Evolutionary conservation across 1,140 invertebrate genomes (phyloP).

Genomic region (Acromyrmex echinatior): DNA sequence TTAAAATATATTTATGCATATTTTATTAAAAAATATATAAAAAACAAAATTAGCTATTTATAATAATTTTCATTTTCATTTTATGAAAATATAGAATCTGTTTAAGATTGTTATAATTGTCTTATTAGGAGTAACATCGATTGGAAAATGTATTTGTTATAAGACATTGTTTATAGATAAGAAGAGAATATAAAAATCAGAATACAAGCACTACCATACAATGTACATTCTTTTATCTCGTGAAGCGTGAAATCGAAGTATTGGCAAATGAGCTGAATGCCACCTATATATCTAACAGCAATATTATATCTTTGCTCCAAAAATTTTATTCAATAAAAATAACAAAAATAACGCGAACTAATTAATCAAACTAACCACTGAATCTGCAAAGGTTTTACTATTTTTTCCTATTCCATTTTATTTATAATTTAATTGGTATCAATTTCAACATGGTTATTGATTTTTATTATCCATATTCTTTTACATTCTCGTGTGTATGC

Average conservation of each 20-base stretch:
- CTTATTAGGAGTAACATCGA: background rate
- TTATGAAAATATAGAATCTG: background rate
- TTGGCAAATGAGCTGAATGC: slow-evolving; percentile 29
- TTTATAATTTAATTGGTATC: slow-evolving; percentile 13
- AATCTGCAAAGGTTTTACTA: background rate
- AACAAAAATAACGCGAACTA: slow-evolving; percentile 21
- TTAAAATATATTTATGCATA: background rate
- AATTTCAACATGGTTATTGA: slow-evolving; percentile 13
- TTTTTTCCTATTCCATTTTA: slow-evolving; percentile 4
- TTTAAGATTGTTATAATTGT: background rate
- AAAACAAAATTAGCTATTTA: background rate
- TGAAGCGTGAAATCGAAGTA: slow-evolving; percentile 47
- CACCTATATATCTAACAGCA: slow-evolving; percentile 1
- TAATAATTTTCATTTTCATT: background rate
- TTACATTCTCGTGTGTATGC: background rate
- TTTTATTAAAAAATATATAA: background rate
- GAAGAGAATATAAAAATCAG: slow-evolving; percentile 40
- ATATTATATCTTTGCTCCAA: slow-evolving; percentile 32
- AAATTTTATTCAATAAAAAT: slow-evolving; percentile 38
- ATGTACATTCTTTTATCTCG: slow-evolving; percentile 30
- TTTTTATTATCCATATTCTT: slow-evolving; percentile 22
- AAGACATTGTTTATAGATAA: slow-evolving; percentile 46
- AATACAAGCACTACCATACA: background rate
- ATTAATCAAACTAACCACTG: slow-evolving; percentile 22
- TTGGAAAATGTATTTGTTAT: background rate